Conservation (phyloP, 1,140 invertebrate species). For the Dinoponera quadriceps region DNA sequence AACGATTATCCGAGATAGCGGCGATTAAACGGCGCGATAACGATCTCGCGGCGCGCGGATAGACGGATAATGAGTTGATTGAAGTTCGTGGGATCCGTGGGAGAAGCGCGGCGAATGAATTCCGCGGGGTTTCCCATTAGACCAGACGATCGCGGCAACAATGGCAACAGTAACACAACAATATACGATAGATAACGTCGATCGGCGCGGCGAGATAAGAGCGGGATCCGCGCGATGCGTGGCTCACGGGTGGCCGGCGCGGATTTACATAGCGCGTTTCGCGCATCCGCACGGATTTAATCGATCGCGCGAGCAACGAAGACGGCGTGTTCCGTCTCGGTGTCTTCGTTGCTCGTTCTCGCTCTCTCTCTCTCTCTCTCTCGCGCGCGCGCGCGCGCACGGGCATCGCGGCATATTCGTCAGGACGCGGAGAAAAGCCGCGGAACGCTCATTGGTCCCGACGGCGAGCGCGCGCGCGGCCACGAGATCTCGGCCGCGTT, state of each 20-base stretch:
- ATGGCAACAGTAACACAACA: conserved; percentile 18
- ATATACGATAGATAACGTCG: conserved; percentile 24
- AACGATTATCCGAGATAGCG: conserved; percentile 23
- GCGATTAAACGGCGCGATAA: conserved; percentile 34
- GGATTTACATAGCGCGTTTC: neutral
- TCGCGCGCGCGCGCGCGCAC: too few relatives aligned
- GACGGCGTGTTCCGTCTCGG: too few relatives aligned
- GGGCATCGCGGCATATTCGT: neutral
- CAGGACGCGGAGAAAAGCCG: neutral
- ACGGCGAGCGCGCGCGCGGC: neutral
- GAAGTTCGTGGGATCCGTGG: conserved; percentile 24
- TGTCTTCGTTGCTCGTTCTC: too few relatives aligned
- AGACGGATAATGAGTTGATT: conserved; percentile 36
- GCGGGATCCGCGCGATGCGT: neutral
- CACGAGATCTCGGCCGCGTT: conserved; percentile 12
- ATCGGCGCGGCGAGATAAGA: neutral
- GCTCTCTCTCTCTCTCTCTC: too few relatives aligned
- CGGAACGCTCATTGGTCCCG: neutral
- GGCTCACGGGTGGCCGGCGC: conserved; percentile 20
- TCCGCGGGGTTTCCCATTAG: neutral
- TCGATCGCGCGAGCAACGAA: conserved; percentile 7
- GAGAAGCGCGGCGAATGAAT: conserved; percentile 7
- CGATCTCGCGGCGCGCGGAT: conserved; percentile 9
- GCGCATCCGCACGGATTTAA: conserved; percentile 33
- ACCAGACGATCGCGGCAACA: neutral